A percentile compares a stretch with the other conserved stretches of the same genome.
phyloP scores from a whole-genome alignment of 1,140 invertebrate species.

The Aphaenogaster ashmeadi region DNA sequence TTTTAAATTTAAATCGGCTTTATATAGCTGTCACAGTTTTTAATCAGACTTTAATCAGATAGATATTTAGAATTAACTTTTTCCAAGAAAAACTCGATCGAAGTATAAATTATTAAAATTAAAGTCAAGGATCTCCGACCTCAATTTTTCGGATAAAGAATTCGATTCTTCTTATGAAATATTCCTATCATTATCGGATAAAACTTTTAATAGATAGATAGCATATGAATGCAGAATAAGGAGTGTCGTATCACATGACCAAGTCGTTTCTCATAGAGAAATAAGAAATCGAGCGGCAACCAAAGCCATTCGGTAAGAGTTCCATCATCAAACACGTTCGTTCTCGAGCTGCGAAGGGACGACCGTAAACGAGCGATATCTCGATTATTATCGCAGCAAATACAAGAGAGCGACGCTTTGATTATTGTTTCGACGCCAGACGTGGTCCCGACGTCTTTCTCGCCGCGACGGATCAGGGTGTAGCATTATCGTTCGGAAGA shows the following conservation, averaged over 20 bases:
- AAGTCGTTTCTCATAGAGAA: background rate
- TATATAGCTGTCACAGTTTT: background rate
- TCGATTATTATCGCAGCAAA: slow-evolving; percentile 56
- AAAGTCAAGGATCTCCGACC: background rate
- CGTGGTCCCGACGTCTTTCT: slow-evolving; percentile 18
- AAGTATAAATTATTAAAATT: background rate
- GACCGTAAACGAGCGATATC: slow-evolving; percentile 14
- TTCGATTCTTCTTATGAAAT: background rate
- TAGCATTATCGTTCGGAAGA: slow-evolving; percentile 63
- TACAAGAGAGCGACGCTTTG: slow-evolving; percentile 49
- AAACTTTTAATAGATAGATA: background rate
- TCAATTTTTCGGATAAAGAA: background rate
- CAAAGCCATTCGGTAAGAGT: background rate
- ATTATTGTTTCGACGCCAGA: slow-evolving; percentile 63
- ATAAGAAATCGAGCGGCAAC: slow-evolving; percentile 1
- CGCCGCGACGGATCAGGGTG: slow-evolving; percentile 32
- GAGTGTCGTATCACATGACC: background rate
- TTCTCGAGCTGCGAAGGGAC: background rate
- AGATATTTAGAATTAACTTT: background rate
- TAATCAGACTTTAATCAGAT: background rate
- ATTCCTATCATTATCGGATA: no score
- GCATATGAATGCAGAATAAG: background rate
- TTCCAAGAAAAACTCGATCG: background rate
- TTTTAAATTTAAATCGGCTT: background rate
- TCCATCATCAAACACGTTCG: background rate